Percentiles rank a stretch among this genome's conserved stretches.
These are phyloP conservation scores for Erethizon dorsatum DNA, from an alignment of 2,797 vertebrate genomes.

Conservation along the genomic window DNA sequence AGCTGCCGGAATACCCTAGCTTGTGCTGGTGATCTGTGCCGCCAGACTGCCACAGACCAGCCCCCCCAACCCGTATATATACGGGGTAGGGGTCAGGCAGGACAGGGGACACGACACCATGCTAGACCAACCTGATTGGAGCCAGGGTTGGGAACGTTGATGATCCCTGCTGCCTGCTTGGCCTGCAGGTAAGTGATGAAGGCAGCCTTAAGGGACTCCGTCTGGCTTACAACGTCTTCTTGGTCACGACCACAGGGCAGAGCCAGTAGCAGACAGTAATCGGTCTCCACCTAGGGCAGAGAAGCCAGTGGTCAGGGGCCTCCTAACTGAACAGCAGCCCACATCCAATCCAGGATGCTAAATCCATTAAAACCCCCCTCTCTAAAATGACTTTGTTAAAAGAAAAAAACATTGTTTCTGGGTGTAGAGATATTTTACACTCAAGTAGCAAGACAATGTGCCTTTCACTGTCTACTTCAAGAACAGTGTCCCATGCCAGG, in stretches of 20 bases:
- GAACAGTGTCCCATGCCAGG: neutral
- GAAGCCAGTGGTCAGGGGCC: neutral
- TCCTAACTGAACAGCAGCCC: neutral
- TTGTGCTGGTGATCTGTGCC: neutral
- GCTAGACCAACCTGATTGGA: constrained; percentile 95
- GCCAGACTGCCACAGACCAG: neutral
- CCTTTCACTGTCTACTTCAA: neutral
- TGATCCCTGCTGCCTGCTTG: constrained; percentile 99
- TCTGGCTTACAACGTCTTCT: constrained; percentile 98
- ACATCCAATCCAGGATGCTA: neutral
- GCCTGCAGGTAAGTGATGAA: constrained; percentile 99
- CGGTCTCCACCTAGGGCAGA: constrained; percentile 95
- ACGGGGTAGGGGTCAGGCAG: neutral
- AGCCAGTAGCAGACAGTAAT: constrained; percentile 98
- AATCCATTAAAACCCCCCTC: neutral
- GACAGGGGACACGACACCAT: neutral
- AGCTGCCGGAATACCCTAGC: neutral
- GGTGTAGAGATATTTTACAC: neutral
- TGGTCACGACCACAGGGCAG: constrained; percentile 98
- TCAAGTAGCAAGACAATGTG: neutral
- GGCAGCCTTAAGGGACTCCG: constrained; percentile 97
- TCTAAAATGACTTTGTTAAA: neutral
- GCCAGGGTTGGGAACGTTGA: constrained; percentile 99
- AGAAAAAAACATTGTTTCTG: neutral
- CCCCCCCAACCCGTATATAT: neutral